Evolutionary conservation across 2,113 vertebrate genomes (phyloP).

Genomic region (Neolamprologus cancellatus): DNA sequence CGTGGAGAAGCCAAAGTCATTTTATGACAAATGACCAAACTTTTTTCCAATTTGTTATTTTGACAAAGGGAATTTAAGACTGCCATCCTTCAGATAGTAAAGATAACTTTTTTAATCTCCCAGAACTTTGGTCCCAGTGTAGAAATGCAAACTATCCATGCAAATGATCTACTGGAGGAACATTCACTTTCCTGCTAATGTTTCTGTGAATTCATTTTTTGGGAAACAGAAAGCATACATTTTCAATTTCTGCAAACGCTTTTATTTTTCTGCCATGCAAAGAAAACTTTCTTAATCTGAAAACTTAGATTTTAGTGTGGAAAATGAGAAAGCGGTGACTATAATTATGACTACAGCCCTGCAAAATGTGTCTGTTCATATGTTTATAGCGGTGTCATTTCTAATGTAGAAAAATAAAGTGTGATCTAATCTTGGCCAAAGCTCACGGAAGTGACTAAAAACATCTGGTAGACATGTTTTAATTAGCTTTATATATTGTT

Average conservation of each 20-base stretch:
- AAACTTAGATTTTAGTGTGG: background rate
- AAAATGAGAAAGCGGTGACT: background rate
- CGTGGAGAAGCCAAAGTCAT: background rate
- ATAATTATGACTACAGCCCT: background rate
- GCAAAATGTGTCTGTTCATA: background rate
- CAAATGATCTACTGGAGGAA: background rate
- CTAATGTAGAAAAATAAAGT: background rate
- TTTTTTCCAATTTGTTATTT: background rate
- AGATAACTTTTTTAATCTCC: background rate
- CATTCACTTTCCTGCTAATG: fast-evolving
- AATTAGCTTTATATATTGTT: background rate
- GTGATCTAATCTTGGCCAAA: background rate
- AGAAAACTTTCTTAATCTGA: background rate
- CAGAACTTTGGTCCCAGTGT: background rate
- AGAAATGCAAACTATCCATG: background rate
- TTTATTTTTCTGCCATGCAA: background rate
- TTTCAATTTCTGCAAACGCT: background rate
- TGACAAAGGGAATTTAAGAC: background rate
- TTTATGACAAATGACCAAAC: background rate
- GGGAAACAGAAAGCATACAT: background rate
- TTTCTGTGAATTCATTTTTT: background rate
- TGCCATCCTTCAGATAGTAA: background rate
- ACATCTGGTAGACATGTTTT: background rate
- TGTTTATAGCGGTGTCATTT: background rate
- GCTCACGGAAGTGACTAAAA: background rate